Base-by-base conservation (phyloP, 2,888 invertebrate species). In the Tupiocoris notatus region DNA sequence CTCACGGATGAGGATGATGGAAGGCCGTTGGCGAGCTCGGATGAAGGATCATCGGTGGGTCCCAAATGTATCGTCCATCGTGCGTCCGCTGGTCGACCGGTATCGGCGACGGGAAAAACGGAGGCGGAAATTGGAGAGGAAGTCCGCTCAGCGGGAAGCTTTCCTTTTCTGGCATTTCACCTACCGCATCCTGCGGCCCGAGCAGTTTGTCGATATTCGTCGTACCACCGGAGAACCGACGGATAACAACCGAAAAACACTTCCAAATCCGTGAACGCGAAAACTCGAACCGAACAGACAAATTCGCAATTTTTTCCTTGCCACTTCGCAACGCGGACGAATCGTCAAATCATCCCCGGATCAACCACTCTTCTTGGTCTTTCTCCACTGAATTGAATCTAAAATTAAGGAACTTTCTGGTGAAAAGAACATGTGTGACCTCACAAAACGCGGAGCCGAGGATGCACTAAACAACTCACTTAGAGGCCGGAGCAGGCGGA, bases 71-170 rank as follows among this genome's bases (percentile, higher is more conserved):
- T 20, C 80, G 78, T 20, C 80, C 80, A 61, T 81, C 80, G 78
- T 81, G 88, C 86, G 84, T 87, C 83, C 85, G 86, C 84, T 85
- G 88, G 86, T 81, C 90, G 86, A 82, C 88, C 85, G 85, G 87
- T 84, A 86, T 88, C 84, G 87, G 88, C 16, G 82, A 81, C 39
- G 83, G 87, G 83, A 88, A 88, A 77, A 88, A 88, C 74, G 86
- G 88, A 80, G 87, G 87, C 62, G 79, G 77, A 58, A 80, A 80
- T 74, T 78, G 79, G 22, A 80, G 76, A 16, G 80, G 79, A 24
- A 80, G 66, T 18, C 77, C 79, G 66, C 77, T 76, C 58, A 79
- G 78, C 20, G 80, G 77, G 62, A 80, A 79, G 63, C 79, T 79
- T 74, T 81, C 80, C 77, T 81, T 80, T 76, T 81, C 81, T 56